Conservation (phyloP, 2,888 invertebrate species). For the Hirudinaria manillensis region DNA sequence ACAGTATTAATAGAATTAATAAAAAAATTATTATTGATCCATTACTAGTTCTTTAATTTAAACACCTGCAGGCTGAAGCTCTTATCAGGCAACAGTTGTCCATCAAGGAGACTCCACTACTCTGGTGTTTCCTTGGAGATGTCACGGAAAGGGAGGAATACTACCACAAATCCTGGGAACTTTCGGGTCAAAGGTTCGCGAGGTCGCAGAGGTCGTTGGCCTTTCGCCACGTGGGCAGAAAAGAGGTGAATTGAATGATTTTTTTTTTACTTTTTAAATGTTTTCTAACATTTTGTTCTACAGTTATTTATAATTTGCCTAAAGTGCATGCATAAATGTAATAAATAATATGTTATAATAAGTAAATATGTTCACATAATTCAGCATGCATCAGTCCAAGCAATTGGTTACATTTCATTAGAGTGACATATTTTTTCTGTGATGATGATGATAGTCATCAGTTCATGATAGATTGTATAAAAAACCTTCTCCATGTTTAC, state of each 20-base stretch:
- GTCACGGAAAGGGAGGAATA: conserved; percentile 70
- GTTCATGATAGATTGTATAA: too few relatives aligned
- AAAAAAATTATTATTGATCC: neutral
- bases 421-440: too few relatives aligned
- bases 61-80: conserved; percentile 68
- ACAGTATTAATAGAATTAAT: too few relatives aligned
- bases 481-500: conserved; percentile 42
- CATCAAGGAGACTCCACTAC: conserved; percentile 72
- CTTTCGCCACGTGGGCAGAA: conserved; percentile 52
- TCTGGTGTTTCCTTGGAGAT: conserved; percentile 88
- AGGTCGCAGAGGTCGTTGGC: conserved; percentile 85
- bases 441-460: too few relatives aligned
- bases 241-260: conserved; percentile 42
- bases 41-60: neutral
- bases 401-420: too few relatives aligned
- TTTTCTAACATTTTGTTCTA: neutral
- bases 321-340: too few relatives aligned
- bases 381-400: too few relatives aligned
- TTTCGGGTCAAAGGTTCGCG: conserved; percentile 74
- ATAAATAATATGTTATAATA: too few relatives aligned
- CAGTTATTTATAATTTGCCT: neutral
- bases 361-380: too few relatives aligned
- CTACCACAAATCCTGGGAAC: conserved; percentile 84
- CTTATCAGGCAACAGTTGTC: conserved; percentile 72
- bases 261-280: neutral